phyloP scores from a whole-genome alignment of 2,797 vertebrate species.

The Tarsius wallacei region DNA sequence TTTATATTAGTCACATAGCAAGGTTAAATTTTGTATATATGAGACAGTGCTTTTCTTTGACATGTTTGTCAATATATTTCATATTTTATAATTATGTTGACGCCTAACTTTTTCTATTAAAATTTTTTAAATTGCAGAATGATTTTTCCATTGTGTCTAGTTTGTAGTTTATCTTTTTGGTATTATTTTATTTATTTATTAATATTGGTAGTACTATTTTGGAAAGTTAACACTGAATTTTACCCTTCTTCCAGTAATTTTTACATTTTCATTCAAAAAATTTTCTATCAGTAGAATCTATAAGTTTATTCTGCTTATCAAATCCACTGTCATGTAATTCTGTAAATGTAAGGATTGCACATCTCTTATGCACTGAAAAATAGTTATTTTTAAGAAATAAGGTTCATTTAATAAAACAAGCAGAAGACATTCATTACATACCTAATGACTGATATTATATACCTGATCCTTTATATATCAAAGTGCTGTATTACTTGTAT shows the following conservation, averaged over 20 bases:
- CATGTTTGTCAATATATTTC: background rate
- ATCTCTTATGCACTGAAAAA: background rate
- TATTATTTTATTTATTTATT: constrained; percentile 14
- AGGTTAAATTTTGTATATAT: constrained; percentile 8
- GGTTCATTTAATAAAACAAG: background rate
- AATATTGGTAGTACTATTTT: background rate
- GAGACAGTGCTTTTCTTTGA: background rate
- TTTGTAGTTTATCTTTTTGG: background rate
- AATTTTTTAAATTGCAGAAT: background rate
- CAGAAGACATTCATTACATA: background rate
- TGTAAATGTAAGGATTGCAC: background rate
- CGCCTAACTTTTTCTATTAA: background rate
- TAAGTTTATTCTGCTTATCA: background rate
- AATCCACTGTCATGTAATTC: background rate
- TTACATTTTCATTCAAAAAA: background rate
- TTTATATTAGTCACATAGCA: background rate
- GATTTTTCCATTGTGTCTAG: background rate
- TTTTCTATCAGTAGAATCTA: background rate
- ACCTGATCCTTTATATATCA: background rate
- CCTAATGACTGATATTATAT: background rate
- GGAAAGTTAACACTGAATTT: constrained; percentile 9
- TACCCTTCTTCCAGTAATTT: background rate
- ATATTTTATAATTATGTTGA: background rate
- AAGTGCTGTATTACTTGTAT: background rate
- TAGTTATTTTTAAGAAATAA: background rate